Evolutionary conservation across 2,113 vertebrate genomes (phyloP), one percentile per base, ranked within the genome.

Genomic region (Delphinus delphis): DNA sequence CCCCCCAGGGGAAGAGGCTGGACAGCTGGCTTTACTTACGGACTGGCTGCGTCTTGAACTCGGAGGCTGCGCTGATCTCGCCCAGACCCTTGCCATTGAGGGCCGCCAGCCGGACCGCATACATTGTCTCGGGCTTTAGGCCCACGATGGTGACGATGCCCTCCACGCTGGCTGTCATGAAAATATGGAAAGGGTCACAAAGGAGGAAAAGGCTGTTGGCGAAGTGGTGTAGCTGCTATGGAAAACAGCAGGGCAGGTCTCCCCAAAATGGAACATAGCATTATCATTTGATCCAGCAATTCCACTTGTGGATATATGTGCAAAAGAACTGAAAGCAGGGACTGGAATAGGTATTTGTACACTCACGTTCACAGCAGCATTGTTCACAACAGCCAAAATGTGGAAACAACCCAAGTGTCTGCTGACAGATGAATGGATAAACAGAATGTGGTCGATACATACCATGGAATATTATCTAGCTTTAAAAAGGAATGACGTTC

Each of bases 81-180:
- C 99, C 99, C 92, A 99, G 98, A 0, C 99, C 99, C 93, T 99
- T 99, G 97, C 99, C 99, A 0, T 99, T 99, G 98, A 99, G 98
- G 8, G 99, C 99, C 0, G 99, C 99, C 98, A 99, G 97, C 88
- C 99, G 99, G 81, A 99, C 99, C 0, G 99, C 98, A 0, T 99
- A 99, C 10, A 95, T 97, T 0, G 99, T 99, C 96, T 99, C 99
- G 0, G 99, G 99, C 96, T 98, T 99, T 97, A 99, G 98, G 96
- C 99, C 99, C 8, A 98, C 98, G 97, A 99, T 99, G 4, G 99
- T 99, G 98, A 99, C 98, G 14, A 98, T 93, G 21, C 98, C 98
- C 79, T 99, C 99, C 97, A 94, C 74, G 53, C 95, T 98, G 79
- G 99, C 99, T 99, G 97, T 85, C 5, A 87, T 11, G 81, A 97